Percentiles rank a stretch among this genome's conserved stretches.
Conservation (phyloP, 2,888 invertebrate species). For the Catocala sponsa region DNA sequence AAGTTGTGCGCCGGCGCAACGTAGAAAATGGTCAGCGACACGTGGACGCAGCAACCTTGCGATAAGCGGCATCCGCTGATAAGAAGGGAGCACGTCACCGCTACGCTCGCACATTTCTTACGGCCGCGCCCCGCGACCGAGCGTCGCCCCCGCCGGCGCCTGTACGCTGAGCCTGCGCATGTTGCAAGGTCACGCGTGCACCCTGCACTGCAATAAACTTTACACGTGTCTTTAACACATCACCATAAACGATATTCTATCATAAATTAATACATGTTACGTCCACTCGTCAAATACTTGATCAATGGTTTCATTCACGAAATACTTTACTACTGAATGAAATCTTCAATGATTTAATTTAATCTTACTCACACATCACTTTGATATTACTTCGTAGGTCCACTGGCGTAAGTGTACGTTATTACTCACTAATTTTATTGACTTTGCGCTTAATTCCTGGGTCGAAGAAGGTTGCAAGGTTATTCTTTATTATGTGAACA, state of each 20-base stretch:
- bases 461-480: too few relatives aligned
- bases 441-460: too few relatives aligned
- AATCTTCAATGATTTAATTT: not conserved
- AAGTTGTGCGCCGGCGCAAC: conserved; percentile 34
- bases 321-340: not conserved
- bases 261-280: conserved; percentile 23
- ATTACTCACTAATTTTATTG: too few relatives aligned
- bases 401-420: too few relatives aligned
- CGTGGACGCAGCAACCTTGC: conserved; percentile 75
- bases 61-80: conserved; percentile 81
- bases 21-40: conserved; percentile 65
- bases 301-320: conserved; percentile 1
- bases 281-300: not conserved
- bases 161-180: conserved; percentile 47
- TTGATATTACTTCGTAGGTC: too few relatives aligned
- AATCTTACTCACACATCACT: too few relatives aligned
- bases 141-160: conserved; percentile 25
- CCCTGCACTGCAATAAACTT: conserved; percentile 63
- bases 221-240: conserved; percentile 71
- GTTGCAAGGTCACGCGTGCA: conserved; percentile 70
- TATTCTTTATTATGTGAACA: too few relatives aligned
- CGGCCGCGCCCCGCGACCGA: conserved; percentile 37
- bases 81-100: conserved; percentile 65
- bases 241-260: conserved; percentile 40
- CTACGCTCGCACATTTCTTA: conserved; percentile 74